These are phyloP conservation scores for Philopotamus ludificatus DNA, from an alignment of 1,140 invertebrate species.

Conservation along the genomic window DNA sequence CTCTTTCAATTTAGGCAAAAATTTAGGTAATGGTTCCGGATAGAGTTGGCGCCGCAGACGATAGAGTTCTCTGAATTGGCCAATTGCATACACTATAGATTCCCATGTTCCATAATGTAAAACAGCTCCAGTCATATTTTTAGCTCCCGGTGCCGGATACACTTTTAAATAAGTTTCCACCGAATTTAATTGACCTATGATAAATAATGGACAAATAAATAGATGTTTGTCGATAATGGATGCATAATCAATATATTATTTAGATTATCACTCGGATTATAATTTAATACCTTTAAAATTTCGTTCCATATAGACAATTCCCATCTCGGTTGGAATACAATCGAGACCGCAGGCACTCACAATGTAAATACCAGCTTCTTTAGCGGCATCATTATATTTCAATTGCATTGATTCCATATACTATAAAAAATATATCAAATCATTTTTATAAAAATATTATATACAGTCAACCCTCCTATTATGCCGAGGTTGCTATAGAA, in stretches of 20 bases:
- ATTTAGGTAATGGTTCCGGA: constrained; percentile 14
- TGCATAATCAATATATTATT: not conserved
- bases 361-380: constrained; percentile 76
- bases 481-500: not conserved
- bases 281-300: constrained; percentile 65
- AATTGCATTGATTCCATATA: constrained; percentile 86
- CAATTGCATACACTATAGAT: constrained; percentile 36
- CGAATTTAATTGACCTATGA: constrained; percentile 68
- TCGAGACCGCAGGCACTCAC: constrained; percentile 91
- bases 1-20: constrained; percentile 26
- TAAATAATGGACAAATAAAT: constrained; percentile 25
- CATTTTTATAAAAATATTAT: not conserved
- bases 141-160: constrained; percentile 39
- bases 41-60: constrained; percentile 28
- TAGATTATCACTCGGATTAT: not conserved
- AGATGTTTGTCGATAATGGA: not conserved
- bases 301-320: constrained; percentile 70
- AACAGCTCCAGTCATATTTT: constrained; percentile 14
- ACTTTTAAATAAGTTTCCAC: constrained; percentile 66
- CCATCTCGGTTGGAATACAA: constrained; percentile 84
- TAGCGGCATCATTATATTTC: constrained; percentile 74
- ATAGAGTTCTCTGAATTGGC: constrained; percentile 20
- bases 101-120: constrained; percentile 41
- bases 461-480: not conserved
- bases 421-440: constrained; percentile 54